These are phyloP conservation scores for Nestor notabilis DNA, from an alignment of 2,113 vertebrate species.

Conservation along the genomic window DNA sequence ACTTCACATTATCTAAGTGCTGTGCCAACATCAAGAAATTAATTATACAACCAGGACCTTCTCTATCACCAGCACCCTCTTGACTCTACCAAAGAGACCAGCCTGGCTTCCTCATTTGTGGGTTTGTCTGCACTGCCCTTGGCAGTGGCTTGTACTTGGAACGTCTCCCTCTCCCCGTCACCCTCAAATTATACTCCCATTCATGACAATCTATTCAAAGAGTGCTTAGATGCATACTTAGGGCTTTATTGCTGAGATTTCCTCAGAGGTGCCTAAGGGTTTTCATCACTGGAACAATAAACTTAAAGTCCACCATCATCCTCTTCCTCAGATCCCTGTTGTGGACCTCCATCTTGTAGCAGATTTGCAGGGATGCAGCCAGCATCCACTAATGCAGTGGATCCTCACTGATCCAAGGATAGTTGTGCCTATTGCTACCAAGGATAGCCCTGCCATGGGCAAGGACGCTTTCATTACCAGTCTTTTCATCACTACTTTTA, in stretches of 20 bases:
- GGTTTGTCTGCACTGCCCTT: neutral
- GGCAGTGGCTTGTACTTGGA: neutral
- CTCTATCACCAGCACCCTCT: neutral
- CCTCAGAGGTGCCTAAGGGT: neutral
- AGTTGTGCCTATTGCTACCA: neutral
- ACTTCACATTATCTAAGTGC: neutral
- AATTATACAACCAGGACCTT: neutral
- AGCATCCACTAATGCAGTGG: neutral
- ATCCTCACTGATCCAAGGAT: neutral
- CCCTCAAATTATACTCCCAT: conserved; percentile 26
- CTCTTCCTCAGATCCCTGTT: neutral
- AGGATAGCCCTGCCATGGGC: too few species aligned
- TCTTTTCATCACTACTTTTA: neutral
- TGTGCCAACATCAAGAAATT: neutral
- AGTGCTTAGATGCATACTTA: neutral
- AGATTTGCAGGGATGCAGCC: neutral
- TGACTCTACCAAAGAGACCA: neutral
- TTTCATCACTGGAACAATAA: neutral
- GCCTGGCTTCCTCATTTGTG: neutral
- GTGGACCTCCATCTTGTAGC: neutral
- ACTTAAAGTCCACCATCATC: neutral
- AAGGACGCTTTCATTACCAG: neutral
- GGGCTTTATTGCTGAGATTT: neutral
- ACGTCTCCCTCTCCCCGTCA: neutral
- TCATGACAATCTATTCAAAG: neutral